Base-by-base conservation (phyloP, 2,888 invertebrate species). In the Eudemis profundana region DNA sequence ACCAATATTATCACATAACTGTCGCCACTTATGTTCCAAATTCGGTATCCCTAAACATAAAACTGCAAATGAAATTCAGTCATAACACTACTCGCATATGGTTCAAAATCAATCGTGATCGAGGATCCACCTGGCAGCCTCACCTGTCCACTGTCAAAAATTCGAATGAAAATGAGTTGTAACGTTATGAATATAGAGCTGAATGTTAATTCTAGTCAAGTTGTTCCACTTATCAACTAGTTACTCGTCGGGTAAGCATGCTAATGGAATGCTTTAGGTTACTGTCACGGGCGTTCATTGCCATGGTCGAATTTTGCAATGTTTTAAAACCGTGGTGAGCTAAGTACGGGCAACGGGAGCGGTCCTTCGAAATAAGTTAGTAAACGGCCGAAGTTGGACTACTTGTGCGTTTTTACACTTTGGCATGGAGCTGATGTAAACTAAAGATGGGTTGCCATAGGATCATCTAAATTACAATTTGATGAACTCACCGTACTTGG, bases 191-290 rank as follows among this genome's bases (percentile, higher is more conserved):
- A 0, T 1, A n/a, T 23, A 51, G n/a, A 23, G 57, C 50, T 36
- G 15, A 56, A 33, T 36, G 17, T 51, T 40, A 17, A 3, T 2
- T 10, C 10, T 14, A 17, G 38, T 8, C 4, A 10, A 7, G 3
- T 40, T 36, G 53, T 12, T 51, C 46, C 14, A 65, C 38, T 60
- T 36, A 19, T 53, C 60, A 38, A 65, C 64, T 59, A 50, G 47
- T 21, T 3, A 38, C 49, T 47, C 19, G 64, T 59, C 51, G 36
- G 38, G n/a, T 46, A 51, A 65, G 46, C 29, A 42, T 59, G 29
- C 14, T 57, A 62, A 54, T 56, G 46, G 29, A 60, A 29, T 15
- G 54, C 14, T 36, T 5, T 17, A 42, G 27, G 17, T 44, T 44
- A 27, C n/a, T 38, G 53, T 51, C 42, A 65, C 38, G 54, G 29